These are phyloP conservation scores for Aramus guarauna DNA, from an alignment of 2,113 vertebrate species.

Conservation along the genomic window DNA sequence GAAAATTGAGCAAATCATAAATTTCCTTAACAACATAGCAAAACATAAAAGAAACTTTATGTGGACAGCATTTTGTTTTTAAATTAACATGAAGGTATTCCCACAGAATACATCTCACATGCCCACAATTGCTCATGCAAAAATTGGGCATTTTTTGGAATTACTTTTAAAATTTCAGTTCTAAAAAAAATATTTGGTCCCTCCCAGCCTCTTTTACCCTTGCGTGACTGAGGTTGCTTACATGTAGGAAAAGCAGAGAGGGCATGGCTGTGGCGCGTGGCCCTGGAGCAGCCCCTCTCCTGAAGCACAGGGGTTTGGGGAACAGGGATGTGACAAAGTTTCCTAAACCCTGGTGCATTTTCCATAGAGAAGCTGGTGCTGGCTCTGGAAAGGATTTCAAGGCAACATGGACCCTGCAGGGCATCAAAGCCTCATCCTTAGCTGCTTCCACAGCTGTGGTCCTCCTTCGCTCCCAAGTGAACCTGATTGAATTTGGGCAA, in stretches of 20 bases:
- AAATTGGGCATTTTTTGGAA: background rate
- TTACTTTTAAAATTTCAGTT: background rate
- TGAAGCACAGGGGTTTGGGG: background rate
- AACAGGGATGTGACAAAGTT: rapidly evolving
- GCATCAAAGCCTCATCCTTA: background rate
- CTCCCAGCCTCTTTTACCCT: background rate
- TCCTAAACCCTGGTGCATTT: background rate
- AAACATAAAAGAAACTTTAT: background rate
- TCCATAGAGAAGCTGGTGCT: background rate
- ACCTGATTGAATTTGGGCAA: background rate
- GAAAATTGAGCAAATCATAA: background rate
- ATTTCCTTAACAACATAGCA: background rate
- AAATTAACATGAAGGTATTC: background rate
- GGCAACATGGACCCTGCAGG: background rate
- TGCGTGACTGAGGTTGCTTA: rapidly evolving
- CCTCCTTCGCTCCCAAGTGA: background rate
- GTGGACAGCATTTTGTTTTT: background rate
- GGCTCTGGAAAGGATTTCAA: background rate
- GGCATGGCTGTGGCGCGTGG: rapidly evolving
- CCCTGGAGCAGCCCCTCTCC: background rate
- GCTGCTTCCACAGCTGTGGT: background rate
- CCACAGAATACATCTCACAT: background rate
- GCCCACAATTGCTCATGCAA: background rate
- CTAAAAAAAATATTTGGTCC: background rate
- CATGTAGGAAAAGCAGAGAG: background rate